Percentiles rank a stretch among this genome's conserved stretches.
Evolutionary conservation across 2,888 invertebrate species (phyloP).

Genomic region (Gnatocerus cornutus): DNA sequence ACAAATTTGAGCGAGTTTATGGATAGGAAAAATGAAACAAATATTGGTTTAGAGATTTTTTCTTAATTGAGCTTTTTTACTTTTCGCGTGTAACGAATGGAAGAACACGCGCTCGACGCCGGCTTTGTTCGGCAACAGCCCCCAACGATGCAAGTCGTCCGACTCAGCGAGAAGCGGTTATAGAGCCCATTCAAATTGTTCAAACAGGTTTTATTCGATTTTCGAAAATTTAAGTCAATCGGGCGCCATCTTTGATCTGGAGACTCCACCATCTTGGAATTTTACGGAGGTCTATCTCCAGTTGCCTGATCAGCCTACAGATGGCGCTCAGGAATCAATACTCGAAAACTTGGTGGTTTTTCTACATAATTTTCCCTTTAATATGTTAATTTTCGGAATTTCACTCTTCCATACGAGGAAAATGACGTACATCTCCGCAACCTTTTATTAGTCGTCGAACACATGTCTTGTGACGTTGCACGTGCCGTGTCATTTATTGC

Average conservation of each 20-base stretch:
- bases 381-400: too few species aligned
- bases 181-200: constrained; percentile 57
- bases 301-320: too few species aligned
- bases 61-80: constrained; percentile 10
- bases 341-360: too few species aligned
- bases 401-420: too few species aligned
- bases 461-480: constrained; percentile 4
- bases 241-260: constrained; percentile 1
- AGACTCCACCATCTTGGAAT: neutral
- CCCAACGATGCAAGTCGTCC: constrained; percentile 58
- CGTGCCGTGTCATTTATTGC: constrained; percentile 26
- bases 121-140: constrained; percentile 55
- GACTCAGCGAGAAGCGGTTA: constrained; percentile 59
- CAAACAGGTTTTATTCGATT: constrained; percentile 56
- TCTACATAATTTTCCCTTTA: too few species aligned
- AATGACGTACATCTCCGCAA: too few species aligned
- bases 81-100: constrained; percentile 44
- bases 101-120: constrained; percentile 54
- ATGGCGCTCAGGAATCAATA: too few species aligned
- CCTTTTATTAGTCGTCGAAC: too few species aligned
- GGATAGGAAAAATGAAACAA: constrained; percentile 35
- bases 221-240: neutral
- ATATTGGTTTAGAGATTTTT: constrained; percentile 17
- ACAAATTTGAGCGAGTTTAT: constrained; percentile 16
- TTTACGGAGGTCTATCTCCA: too few species aligned